These are phyloP conservation scores for Bujurquina vittata DNA, from an alignment of 2,113 vertebrate species.

Conservation along the genomic window DNA sequence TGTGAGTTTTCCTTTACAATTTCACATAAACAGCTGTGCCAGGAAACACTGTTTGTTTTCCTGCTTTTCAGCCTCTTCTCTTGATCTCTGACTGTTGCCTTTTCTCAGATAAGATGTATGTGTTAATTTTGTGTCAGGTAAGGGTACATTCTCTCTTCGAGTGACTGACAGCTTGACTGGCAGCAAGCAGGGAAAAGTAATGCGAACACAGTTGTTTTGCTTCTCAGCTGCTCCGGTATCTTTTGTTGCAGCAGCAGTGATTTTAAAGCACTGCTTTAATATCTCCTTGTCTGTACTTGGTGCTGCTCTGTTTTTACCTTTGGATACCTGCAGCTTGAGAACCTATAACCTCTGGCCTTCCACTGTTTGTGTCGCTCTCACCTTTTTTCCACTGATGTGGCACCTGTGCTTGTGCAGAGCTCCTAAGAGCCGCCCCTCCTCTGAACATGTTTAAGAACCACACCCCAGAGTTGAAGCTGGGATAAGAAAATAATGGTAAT, in stretches of 20 bases:
- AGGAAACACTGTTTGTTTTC: neutral
- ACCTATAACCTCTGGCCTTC: neutral
- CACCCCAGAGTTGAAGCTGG: neutral
- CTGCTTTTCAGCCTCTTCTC: neutral
- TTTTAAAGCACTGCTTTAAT: conserved; percentile 26
- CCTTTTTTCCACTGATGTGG: neutral
- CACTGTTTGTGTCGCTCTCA: neutral
- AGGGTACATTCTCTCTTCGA: conserved; percentile 8
- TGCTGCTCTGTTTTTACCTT: conserved; percentile 1
- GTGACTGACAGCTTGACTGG: conserved; percentile 55
- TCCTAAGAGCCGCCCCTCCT: no score
- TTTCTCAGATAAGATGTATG: neutral
- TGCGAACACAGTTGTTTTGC: conserved; percentile 9
- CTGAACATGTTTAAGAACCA: no score
- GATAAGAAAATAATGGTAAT: neutral
- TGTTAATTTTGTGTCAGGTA: conserved; percentile 36
- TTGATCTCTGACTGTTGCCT: neutral
- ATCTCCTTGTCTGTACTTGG: neutral
- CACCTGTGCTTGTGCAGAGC: neutral
- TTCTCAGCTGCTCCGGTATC: neutral
- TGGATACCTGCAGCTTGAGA: neutral
- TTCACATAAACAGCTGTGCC: conserved; percentile 1
- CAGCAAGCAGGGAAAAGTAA: conserved; percentile 27
- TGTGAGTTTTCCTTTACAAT: conserved; percentile 12
- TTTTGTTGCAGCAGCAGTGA: conserved; percentile 17